Base-by-base conservation (phyloP, 1,140 invertebrate species). In the Temnothorax nylanderi region DNA sequence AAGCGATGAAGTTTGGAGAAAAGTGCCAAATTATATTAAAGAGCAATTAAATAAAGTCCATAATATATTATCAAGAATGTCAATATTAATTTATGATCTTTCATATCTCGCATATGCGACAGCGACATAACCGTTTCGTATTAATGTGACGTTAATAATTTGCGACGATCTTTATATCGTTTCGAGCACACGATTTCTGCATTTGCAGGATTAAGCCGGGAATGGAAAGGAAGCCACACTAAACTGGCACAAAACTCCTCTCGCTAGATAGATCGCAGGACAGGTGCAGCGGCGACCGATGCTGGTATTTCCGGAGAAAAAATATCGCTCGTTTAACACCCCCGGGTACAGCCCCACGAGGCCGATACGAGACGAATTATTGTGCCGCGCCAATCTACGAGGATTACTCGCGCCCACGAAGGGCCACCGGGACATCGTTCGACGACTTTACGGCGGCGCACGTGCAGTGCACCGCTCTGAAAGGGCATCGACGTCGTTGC, bases 291-390 rank as follows among this genome's bases (percentile, higher is more conserved):
- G 26, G 54, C 60, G 71, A 89, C 88, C 87, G 67, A 75, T 60
- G 41, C 67, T n/a, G 87, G 51, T 85, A 72, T 51, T 89, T 75
- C 67, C 85, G 65, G 67, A 26, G 72, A 75, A 72, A 77, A 75
- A 80, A 90, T 90, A 90, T 86, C 78, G 91, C 58, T 81, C 86
- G 90, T 91, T 91, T 87, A 91, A 89, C 87, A 86, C 86, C 72
- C 21, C 41, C 34, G 26, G 69, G 69, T 64, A 62, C 47, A 58
- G 56, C 58, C 72, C 87, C 74, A 47, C 16, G 87, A 82, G 88
- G 37, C 88, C 87, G 88, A 89, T 89, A 89, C 88, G 21, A 49
- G 80, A 86, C 87, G 90, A 91, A 90, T 90, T 91, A 91, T 92
- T 90, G 88, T 82, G 37, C 72, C 69, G 84, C 71, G 85, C 85